Evolutionary conservation across 1,140 invertebrate genomes (phyloP), one percentile per base, ranked within the genome.

Genomic region (Thaumetopoea pityocampa): DNA sequence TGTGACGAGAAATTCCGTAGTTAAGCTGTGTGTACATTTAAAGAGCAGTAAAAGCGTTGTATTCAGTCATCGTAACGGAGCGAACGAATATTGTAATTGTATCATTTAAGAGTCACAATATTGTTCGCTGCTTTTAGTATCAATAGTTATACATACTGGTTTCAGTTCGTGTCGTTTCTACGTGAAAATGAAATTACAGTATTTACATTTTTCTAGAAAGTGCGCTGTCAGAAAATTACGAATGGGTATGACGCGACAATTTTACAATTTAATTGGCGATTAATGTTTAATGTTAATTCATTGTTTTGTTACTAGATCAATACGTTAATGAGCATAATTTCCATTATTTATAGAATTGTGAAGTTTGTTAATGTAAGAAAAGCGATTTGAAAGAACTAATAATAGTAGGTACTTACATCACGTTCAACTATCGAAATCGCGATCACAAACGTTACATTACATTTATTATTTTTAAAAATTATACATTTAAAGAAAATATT

Each of bases 1-100:
- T 83, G 77, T 60, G 67, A 74, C 59, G 60, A 47, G 66, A 72
- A 78, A 76, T 68, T 78, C 68, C 65, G 67, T 82, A 82, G 73
- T 62, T 82, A 82, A 82, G 78, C 73, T 70, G 69, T 82, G 78
- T 82, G 80, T 62, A 77, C 74, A 76, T 60, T 52, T 67, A 64
- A 79, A 67, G 78, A 64, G 55, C 55, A 50, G 43, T 67, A 59
- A 47, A 44, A 57, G 53, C 54, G 43, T 47, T 50, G 26, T 34
- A 35, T 19, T 34, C 29, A 23, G 44, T 59, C 60, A 63, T 51
- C 49, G 29, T 9, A 16, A 38, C 42, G 40, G 18, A 42, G 41
- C 34, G 36, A 27, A 49, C 44, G 56, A 46, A 62, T 50, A 50
- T 53, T 53, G 32, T 29, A 41, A 30, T 32, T 56, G 41, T 36